Conservation (phyloP, 1,140 invertebrate genomes). For the Neuroterus valhalla region DNA sequence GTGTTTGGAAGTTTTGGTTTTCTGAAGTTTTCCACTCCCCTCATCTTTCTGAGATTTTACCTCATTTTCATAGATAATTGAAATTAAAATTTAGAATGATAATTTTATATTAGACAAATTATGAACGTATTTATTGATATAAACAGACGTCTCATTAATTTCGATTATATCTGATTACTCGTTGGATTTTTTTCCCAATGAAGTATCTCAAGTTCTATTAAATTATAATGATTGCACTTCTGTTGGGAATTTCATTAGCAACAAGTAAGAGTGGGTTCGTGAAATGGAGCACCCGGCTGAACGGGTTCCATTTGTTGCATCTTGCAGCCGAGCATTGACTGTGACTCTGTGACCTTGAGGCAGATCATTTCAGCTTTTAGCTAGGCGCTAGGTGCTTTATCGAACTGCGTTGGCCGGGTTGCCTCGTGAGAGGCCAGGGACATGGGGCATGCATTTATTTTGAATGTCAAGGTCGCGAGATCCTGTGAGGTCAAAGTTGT, state of each 20-base stretch:
- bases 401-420: slow-evolving; percentile 55
- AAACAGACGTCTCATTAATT: too few relatives aligned
- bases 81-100: too few relatives aligned
- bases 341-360: slow-evolving; percentile 56
- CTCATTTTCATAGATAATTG: too few relatives aligned
- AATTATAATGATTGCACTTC: too few relatives aligned
- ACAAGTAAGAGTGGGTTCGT: background rate
- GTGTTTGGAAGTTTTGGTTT: too few relatives aligned
- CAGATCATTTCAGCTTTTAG: slow-evolving; percentile 45
- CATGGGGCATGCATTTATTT: slow-evolving; percentile 49
- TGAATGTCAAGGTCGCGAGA: slow-evolving; percentile 68
- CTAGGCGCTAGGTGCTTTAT: slow-evolving; percentile 59
- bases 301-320: slow-evolving; percentile 50
- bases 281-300: slow-evolving; percentile 35
- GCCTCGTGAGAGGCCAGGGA: slow-evolving; percentile 58
- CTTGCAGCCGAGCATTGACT: background rate
- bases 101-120: too few relatives aligned
- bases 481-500: slow-evolving; percentile 52
- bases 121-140: too few relatives aligned
- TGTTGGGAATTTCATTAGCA: background rate
- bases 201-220: too few relatives aligned
- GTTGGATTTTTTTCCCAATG: too few relatives aligned
- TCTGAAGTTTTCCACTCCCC: too few relatives aligned
- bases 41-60: too few relatives aligned
- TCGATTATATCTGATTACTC: too few relatives aligned